phyloP scores from a whole-genome alignment of 1,140 invertebrate genomes.

The Microplitis mediator region DNA sequence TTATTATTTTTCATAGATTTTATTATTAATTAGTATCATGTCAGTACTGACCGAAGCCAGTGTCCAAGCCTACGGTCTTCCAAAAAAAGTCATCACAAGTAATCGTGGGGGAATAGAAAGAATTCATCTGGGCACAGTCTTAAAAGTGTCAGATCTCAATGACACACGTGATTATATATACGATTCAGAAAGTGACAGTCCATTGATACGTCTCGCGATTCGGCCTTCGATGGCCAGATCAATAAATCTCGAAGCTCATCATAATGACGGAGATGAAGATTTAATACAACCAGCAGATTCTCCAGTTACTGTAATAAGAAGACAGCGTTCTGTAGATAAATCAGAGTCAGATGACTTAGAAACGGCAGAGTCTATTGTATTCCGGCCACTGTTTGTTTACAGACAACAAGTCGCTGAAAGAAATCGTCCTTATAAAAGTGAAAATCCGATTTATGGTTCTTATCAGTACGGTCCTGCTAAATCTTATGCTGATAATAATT shows the following conservation, averaged over 20 bases:
- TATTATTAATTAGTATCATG: neutral
- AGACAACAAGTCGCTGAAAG: constrained; percentile 47
- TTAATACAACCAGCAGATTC: neutral
- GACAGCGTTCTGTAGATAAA: constrained; percentile 25
- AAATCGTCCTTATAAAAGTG: constrained; percentile 17
- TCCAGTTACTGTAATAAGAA: neutral
- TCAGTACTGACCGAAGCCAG: constrained; percentile 17
- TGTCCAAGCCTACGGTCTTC: constrained; percentile 38
- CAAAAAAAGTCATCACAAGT: constrained; percentile 28
- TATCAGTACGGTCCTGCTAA: neutral
- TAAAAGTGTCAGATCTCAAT: neutral
- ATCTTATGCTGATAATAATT: neutral
- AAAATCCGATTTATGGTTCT: neutral
- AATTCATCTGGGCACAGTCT: neutral
- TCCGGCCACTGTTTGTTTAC: constrained; percentile 54
- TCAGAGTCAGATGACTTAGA: constrained; percentile 39
- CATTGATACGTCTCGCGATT: neutral
- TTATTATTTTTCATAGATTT: neutral
- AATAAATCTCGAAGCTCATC: neutral
- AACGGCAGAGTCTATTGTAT: constrained; percentile 47
- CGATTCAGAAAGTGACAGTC: neutral
- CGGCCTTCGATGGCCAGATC: neutral
- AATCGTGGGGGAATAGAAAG: constrained; percentile 33
- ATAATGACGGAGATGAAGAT: neutral
- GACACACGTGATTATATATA: no score